phyloP scores from a whole-genome alignment of 2,797 vertebrate species.

The Chromis chromis region DNA sequence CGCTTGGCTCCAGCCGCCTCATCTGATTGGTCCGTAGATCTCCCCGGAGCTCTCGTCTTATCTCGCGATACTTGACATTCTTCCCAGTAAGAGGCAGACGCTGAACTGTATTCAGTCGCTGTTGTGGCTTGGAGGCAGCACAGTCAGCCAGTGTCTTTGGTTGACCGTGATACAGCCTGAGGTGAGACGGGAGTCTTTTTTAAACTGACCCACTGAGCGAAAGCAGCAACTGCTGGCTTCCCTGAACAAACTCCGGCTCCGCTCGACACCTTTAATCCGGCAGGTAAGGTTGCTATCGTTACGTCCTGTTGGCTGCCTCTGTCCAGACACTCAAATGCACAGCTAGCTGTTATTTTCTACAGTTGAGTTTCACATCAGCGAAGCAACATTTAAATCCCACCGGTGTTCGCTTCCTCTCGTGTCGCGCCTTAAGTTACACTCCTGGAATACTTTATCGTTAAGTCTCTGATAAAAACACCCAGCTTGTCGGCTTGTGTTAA shows the following conservation, averaged over 20 bases:
- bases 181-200: slow-evolving; percentile 35
- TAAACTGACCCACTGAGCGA: slow-evolving; percentile 35
- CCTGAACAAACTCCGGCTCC: slow-evolving; percentile 15
- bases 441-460: background rate
- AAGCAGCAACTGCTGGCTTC: slow-evolving; percentile 10
- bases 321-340: slow-evolving; percentile 54
- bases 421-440: background rate
- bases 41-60: slow-evolving; percentile 34
- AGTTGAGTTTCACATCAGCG: slow-evolving; percentile 58
- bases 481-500: slow-evolving; percentile 5
- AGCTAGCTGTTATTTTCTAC: slow-evolving; percentile 72
- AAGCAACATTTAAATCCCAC: slow-evolving; percentile 41
- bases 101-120: slow-evolving; percentile 63
- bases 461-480: background rate
- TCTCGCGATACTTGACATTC: slow-evolving; percentile 72
- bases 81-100: slow-evolving; percentile 57
- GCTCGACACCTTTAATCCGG: slow-evolving; percentile 14
- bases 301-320: slow-evolving; percentile 42
- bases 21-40: slow-evolving; percentile 65
- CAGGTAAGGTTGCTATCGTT: slow-evolving; percentile 69
- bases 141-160: background rate
- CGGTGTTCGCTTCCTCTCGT: background rate
- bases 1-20: background rate
- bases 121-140: slow-evolving; percentile 66
- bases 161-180: slow-evolving; percentile 29